Base-by-base conservation (phyloP, 2,888 invertebrate species). In the Drosophila maculinotata region DNA sequence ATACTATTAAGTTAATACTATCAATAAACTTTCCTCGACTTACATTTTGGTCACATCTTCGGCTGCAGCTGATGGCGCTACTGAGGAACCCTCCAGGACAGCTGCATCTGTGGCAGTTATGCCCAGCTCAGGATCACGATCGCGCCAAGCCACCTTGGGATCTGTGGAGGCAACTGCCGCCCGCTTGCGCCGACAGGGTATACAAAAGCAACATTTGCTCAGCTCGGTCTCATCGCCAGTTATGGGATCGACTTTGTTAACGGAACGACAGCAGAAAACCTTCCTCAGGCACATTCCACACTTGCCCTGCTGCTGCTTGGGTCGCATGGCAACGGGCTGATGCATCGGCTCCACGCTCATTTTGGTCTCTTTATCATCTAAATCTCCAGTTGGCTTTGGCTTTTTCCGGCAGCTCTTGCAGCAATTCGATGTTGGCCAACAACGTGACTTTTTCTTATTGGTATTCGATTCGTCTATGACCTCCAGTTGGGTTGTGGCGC, bases 71-170 rank as follows among this genome's bases (percentile, higher is more conserved):
- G 84, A 65, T 0, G 59, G 64, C 3, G 92, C 91, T 28, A 92
- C 90, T 12, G 92, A 93, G 69, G 76, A 67, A 92, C 93, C 83
- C 93, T 94, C 87, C 93, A 94, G 15, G 92, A 91, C 79, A 92
- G 92, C 70, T 92, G 93, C 79, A 64, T 88, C 87, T n/a, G 84
- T 78, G 17, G 90, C 65, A 5, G 76, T 64, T 26, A 87, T 88
- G 45, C 79, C 90, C 23, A 71, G 69, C 59, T 90, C 90, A 0
- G 90, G 91, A 69, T 90, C 91, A 10, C 83, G 72, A 62, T 85
- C 79, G 1, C 84, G 85, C 90, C 91, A 91, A n/a, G 90, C 91
- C 0, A 88, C 89, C 14, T 59, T 72, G 8, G 54, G 65, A 2
- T 71, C 67, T 1, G 76, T 59, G 17, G 44, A 53, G 3, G 51